These are phyloP conservation scores for Caretta caretta DNA, from an alignment of 2,113 vertebrate genomes.

Conservation along the genomic window DNA sequence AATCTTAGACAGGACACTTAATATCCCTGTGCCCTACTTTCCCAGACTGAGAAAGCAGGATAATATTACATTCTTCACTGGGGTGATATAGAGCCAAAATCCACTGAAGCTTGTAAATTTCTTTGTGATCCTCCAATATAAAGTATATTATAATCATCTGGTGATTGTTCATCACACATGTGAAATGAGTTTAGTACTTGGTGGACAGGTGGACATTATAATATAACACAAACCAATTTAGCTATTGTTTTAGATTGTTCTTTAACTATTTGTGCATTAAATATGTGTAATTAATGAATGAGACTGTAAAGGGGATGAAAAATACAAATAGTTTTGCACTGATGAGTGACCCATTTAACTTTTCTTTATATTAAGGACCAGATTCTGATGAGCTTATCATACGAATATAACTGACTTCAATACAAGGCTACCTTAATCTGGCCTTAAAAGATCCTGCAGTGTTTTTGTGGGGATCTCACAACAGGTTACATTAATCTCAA, in stretches of 20 bases:
- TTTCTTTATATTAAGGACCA: rapidly evolving
- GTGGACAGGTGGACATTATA: background rate
- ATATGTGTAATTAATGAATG: background rate
- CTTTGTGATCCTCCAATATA: background rate
- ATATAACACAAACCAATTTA: background rate
- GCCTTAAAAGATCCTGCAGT: background rate
- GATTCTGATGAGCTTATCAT: background rate
- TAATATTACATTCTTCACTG: background rate
- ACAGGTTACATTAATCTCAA: background rate
- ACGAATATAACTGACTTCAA: background rate
- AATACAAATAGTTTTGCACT: background rate
- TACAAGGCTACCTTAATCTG: background rate
- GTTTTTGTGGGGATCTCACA: background rate
- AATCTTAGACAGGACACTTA: background rate
- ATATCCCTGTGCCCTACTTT: background rate
- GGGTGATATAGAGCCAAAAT: background rate
- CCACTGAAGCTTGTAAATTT: background rate
- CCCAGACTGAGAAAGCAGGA: background rate
- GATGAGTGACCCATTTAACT: background rate
- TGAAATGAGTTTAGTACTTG: background rate
- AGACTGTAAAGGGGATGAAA: background rate
- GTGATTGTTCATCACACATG: background rate
- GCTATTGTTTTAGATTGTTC: background rate
- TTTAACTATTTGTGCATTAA: background rate
- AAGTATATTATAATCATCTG: background rate